Conservation (phyloP, 64 coral and sea anemone species). For the Acropora tenuis region DNA sequence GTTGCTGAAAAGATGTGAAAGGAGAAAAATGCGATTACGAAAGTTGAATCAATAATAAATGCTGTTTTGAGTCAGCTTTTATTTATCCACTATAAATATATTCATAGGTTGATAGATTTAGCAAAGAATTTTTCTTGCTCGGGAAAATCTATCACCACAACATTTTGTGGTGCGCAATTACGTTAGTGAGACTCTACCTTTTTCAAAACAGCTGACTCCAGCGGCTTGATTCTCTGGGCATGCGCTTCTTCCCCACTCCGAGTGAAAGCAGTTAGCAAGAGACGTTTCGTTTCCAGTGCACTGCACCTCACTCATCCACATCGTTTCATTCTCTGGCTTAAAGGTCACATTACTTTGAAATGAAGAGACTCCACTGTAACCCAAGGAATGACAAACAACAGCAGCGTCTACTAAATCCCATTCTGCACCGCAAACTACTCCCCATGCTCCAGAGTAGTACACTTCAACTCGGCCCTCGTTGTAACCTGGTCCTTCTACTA, state of each 20-base stretch:
- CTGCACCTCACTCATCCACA: conserved; percentile 18
- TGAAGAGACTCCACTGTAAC: conserved; percentile 3
- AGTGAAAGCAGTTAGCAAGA: neutral
- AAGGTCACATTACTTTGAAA: conserved; percentile 4
- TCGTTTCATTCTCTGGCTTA: neutral
- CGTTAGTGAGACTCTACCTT: neutral
- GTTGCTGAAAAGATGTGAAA: neutral
- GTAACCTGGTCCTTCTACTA: neutral
- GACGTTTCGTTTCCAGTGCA: conserved; percentile 33
- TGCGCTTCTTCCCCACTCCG: neutral
- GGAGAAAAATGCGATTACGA: neutral
- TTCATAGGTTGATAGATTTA: no score
- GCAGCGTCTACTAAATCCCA: conserved; percentile 28
- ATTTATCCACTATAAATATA: no score
- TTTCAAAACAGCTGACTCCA: neutral
- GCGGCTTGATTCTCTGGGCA: conserved; percentile 7
- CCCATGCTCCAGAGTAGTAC: neutral
- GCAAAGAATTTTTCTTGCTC: no score
- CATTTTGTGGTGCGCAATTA: no score
- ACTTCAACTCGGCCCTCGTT: conserved; percentile 33
- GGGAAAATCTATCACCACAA: no score
- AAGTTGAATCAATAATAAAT: neutral
- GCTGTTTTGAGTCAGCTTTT: no score
- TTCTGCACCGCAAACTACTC: neutral
- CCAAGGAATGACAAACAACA: conserved; percentile 22